phyloP scores from a whole-genome alignment of 2,888 invertebrate genomes.

The Tachystola acroxantha region DNA sequence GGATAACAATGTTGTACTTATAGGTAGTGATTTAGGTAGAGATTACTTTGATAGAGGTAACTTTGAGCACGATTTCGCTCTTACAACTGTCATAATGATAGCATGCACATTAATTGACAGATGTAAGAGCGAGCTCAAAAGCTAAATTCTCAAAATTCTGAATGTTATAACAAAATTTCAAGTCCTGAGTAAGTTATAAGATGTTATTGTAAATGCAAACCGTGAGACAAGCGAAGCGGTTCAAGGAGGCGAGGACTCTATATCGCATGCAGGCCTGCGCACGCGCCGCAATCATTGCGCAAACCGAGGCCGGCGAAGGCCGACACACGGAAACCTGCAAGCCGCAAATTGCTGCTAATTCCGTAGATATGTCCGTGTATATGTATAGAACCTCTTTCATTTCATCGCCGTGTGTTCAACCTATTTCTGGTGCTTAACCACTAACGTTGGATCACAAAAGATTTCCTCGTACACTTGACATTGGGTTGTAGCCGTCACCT shows the following conservation, averaged over 20 bases:
- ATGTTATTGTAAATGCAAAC: slow-evolving; percentile 2
- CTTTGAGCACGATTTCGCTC: too few relatives aligned
- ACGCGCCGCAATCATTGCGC: slow-evolving; percentile 32
- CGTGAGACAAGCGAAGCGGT: slow-evolving; percentile 11
- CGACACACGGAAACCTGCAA: slow-evolving; percentile 49
- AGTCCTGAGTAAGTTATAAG: too few relatives aligned
- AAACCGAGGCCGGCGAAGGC: slow-evolving; percentile 39
- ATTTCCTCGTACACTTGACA: slow-evolving; percentile 65
- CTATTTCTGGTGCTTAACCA: slow-evolving; percentile 5
- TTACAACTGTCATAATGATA: too few relatives aligned
- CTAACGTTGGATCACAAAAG: slow-evolving; percentile 4
- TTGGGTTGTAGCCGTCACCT: slow-evolving; percentile 36
- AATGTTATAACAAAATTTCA: too few relatives aligned
- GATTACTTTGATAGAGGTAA: too few relatives aligned
- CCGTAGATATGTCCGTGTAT: slow-evolving; percentile 11
- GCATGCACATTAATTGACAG: too few relatives aligned
- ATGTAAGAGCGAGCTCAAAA: too few relatives aligned
- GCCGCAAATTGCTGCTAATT: slow-evolving; percentile 46
- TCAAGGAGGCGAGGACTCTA: slow-evolving; percentile 28
- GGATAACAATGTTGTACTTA: too few relatives aligned
- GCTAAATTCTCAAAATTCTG: too few relatives aligned
- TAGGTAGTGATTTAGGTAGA: too few relatives aligned
- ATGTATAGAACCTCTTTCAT: slow-evolving; percentile 3
- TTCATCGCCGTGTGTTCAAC: slow-evolving; percentile 12
- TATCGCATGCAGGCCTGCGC: slow-evolving; percentile 33